Evolutionary conservation across 2,888 invertebrate genomes (phyloP), one percentile per base, ranked within the genome.

Genomic region (Panopea generosa): DNA sequence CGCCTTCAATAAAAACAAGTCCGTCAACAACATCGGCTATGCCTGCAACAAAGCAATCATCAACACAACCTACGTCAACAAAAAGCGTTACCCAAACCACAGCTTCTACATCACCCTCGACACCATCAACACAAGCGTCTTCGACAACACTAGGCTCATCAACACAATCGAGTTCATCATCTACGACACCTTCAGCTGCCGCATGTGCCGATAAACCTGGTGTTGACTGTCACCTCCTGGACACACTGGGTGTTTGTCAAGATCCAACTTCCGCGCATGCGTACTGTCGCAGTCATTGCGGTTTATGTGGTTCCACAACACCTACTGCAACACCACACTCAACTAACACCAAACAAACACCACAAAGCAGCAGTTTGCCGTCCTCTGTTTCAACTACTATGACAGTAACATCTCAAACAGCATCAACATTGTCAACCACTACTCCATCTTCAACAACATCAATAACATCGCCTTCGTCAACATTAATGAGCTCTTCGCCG

Each of bases 221-320:
- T 2, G 63, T 79, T 9, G 79, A 79, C 47, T 79, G 79, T 56
- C 71, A 72, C n/a, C 38, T 74, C 43, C 59, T 79, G 14, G 68
- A 75, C 63, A 29, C 53, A 16, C 43, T 78, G 4, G 47, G 57
- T 4, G 62, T 78, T 4, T 78, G 78, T 24, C 52, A 53, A 11
- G 65, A 70, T 43, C 43, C 61, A 6, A 63, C n/a, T 7, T 26
- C 68, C 16, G 74, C 78, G 20, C 47, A 63, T 2, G 2, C 33
- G 18, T 74, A 78, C 40, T 78, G 78, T 50, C 63, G 62, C n/a
- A 20, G 4, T 2, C 74, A 67, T 22, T 78, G 78, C 63, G 78
- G 78, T 3, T 7, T 78, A 0, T 78, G 78, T 29, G 62, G 55
- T 3, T 29, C 55, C 29, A 47, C 61, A 2, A 24, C 57, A 1